Evolutionary conservation across 1,140 invertebrate genomes (phyloP).

Genomic region (Ectropis grisescens): DNA sequence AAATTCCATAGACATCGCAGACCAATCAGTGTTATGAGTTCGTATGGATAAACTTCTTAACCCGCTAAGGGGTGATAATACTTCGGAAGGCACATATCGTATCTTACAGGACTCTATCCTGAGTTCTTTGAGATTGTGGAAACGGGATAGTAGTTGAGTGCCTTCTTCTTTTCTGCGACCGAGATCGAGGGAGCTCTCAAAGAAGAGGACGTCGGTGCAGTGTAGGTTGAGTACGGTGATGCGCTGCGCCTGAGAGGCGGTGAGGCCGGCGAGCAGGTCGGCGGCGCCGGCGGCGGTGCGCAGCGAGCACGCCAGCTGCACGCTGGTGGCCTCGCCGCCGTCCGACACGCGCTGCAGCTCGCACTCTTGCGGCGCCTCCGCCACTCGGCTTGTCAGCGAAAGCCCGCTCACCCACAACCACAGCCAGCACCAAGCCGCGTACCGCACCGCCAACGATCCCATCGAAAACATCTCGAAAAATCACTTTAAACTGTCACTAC

Average conservation of each 20-base stretch:
- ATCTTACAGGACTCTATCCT: constrained; percentile 86
- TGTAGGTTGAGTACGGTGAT: constrained; percentile 80
- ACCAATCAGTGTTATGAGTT: constrained; percentile 87
- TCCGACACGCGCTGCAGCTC: constrained; percentile 75
- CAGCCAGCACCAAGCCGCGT: constrained; percentile 43
- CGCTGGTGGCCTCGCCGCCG: constrained; percentile 66
- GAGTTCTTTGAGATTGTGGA: constrained; percentile 80
- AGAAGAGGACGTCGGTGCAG: constrained; percentile 85
- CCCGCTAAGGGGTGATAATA: constrained; percentile 76
- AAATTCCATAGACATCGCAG: constrained; percentile 82
- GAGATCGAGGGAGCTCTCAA: constrained; percentile 80
- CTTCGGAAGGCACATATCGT: constrained; percentile 78
- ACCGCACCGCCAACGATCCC: constrained; percentile 54
- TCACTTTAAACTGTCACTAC: constrained; percentile 55
- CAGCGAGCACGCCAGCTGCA: constrained; percentile 78
- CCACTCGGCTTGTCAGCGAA: constrained; percentile 61
- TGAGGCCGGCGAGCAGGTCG: constrained; percentile 77
- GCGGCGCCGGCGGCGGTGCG: constrained; percentile 80
- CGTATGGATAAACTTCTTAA: constrained; percentile 78
- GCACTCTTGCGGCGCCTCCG: constrained; percentile 76
- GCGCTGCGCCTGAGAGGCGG: constrained; percentile 75
- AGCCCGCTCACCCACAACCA: constrained; percentile 36
- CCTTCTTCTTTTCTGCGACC: constrained; percentile 70
- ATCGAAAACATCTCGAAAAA: constrained; percentile 51
- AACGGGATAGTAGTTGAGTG: constrained; percentile 75